Evolutionary conservation across 1,140 invertebrate species (phyloP).

Genomic region (Parapsyche elsis): DNA sequence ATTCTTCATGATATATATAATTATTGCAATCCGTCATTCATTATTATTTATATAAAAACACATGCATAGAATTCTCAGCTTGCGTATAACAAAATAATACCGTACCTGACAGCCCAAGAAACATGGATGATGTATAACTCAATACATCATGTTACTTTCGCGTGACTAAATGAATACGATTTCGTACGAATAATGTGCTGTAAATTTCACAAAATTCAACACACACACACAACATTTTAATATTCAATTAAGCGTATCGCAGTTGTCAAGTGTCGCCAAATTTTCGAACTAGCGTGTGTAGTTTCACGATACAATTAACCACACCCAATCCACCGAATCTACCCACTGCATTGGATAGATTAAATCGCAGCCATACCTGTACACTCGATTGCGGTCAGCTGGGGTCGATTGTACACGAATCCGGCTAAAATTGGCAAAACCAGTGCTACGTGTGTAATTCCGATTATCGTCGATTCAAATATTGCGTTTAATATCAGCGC

Average conservation of each 20-base stretch:
- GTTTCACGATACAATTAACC: too few relatives aligned
- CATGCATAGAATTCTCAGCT: background rate
- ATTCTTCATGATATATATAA: too few relatives aligned
- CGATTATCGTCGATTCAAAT: too few relatives aligned
- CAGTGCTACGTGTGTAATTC: too few relatives aligned
- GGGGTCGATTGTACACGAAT: background rate
- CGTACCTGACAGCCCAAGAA: constrained; percentile 16
- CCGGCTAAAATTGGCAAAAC: background rate
- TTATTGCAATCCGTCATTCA: too few relatives aligned
- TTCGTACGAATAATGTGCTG: background rate
- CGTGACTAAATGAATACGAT: background rate
- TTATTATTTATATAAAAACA: too few relatives aligned
- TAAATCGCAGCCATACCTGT: constrained; percentile 34
- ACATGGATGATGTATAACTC: constrained; percentile 14
- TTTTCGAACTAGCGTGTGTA: too few relatives aligned
- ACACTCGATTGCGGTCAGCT: constrained; percentile 18
- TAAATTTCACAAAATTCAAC: background rate
- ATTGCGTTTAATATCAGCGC: too few relatives aligned
- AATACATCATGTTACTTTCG: constrained; percentile 16
- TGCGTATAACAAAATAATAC: background rate
- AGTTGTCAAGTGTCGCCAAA: too few relatives aligned
- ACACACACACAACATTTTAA: too few relatives aligned
- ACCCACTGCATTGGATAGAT: background rate
- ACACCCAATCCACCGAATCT: too few relatives aligned
- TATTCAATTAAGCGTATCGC: too few relatives aligned